Evolutionary conservation across 1,140 invertebrate genomes (phyloP).

Genomic region (Aphelinus certus): DNA sequence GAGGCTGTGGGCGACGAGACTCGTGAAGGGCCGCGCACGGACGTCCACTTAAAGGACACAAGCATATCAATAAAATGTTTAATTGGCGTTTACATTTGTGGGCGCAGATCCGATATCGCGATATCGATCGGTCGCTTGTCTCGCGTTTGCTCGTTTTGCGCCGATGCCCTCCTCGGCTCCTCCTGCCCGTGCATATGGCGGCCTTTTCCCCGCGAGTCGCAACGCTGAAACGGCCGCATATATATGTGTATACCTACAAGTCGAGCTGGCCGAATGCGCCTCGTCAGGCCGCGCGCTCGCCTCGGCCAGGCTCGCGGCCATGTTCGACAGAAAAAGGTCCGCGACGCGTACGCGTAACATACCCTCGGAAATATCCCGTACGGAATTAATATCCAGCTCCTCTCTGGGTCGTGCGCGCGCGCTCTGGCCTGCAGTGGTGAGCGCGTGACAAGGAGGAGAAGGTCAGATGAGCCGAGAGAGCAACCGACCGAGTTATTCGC

Average conservation of each 20-base stretch:
- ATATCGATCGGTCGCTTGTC: slow-evolving; percentile 52
- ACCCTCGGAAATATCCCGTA: slow-evolving; percentile 24
- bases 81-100: slow-evolving; percentile 63
- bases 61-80: slow-evolving; percentile 64
- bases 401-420: too few relatives aligned
- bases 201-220: neutral
- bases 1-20: neutral
- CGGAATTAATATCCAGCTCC: slow-evolving; percentile 30
- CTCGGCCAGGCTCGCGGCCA: slow-evolving; percentile 3
- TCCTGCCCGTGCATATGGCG: neutral
- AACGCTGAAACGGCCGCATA: too few relatives aligned
- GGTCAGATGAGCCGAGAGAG: too few relatives aligned
- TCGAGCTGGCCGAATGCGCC: slow-evolving; percentile 9
- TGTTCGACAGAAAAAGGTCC: slow-evolving; percentile 38
- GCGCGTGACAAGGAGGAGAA: too few relatives aligned
- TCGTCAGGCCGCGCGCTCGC: slow-evolving; percentile 34
- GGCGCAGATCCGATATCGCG: slow-evolving; percentile 54
- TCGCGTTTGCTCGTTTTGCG: slow-evolving; percentile 18
- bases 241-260: too few relatives aligned
- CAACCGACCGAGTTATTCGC: too few relatives aligned
- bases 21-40: slow-evolving; percentile 45
- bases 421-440: too few relatives aligned
- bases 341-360: neutral
- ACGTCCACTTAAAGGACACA: slow-evolving; percentile 47
- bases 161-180: slow-evolving; percentile 17